Conservation (phyloP, 2,888 invertebrate species). For the Lymantria monacha region DNA sequence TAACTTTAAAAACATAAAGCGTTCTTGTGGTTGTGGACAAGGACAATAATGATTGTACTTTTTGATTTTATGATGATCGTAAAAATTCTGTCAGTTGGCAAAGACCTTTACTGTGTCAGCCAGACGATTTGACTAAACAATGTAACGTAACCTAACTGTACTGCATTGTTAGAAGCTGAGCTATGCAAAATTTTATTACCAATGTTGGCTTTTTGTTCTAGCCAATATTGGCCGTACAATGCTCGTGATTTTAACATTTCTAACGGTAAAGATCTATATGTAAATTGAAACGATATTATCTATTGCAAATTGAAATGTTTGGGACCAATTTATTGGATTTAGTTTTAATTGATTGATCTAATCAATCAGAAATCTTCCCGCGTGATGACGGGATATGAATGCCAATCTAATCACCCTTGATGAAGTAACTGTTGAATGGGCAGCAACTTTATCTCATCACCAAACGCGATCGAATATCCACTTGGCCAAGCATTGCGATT, state of each 20-base stretch:
- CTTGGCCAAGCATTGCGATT: too few species aligned
- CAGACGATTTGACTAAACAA: constrained; percentile 20
- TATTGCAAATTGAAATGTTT: constrained; percentile 10
- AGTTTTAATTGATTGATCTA: not conserved
- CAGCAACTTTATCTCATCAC: too few species aligned
- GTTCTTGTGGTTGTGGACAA: too few species aligned
- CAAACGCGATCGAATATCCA: too few species aligned
- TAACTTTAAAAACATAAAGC: too few species aligned
- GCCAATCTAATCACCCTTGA: too few species aligned
- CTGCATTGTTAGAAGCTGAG: constrained; percentile 25
- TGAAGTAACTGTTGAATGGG: too few species aligned
- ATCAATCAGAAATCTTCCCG: too few species aligned
- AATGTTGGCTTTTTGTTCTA: constrained; percentile 14
- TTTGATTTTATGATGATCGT: constrained; percentile 2
- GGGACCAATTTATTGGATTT: not conserved
- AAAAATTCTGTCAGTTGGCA: constrained; percentile 10
- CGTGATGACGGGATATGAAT: too few species aligned
- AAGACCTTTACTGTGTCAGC: constrained; percentile 13
- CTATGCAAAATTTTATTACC: constrained; percentile 35
- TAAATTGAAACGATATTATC: constrained; percentile 15
- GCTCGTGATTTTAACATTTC: constrained; percentile 6
- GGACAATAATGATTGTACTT: too few species aligned
- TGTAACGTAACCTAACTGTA: constrained; percentile 38
- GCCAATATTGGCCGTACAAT: constrained; percentile 9
- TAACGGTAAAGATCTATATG: constrained; percentile 19